A percentile compares a stretch with the other conserved stretches of the same genome.
Evolutionary conservation across 2,888 invertebrate species (phyloP).

Genomic region (Nephrocerus scutellatus): DNA sequence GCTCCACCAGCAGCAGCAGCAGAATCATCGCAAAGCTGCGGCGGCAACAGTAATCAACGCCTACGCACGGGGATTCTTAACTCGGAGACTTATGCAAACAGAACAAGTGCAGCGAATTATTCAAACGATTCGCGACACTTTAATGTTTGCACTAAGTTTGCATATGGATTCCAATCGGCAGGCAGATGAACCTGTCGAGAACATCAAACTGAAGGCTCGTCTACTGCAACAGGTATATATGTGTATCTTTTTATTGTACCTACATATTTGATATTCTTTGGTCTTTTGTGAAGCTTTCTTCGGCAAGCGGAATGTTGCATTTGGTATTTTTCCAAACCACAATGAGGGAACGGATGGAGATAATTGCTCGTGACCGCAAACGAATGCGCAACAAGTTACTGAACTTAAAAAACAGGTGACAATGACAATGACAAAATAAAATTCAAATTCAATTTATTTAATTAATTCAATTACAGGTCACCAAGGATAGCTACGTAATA

Average conservation of each 20-base stretch:
- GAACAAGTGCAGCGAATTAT: constrained; percentile 70
- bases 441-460: constrained; percentile 7
- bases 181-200: constrained; percentile 29
- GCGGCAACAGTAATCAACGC: constrained; percentile 66
- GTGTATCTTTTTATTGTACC: no score
- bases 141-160: constrained; percentile 42
- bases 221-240: constrained; percentile 39
- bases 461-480: constrained; percentile 15
- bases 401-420: constrained; percentile 24
- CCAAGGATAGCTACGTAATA: constrained; percentile 17
- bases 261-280: no score
- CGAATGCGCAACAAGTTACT: constrained; percentile 34
- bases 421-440: not conserved
- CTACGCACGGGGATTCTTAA: constrained; percentile 67
- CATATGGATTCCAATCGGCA: constrained; percentile 36
- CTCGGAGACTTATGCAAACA: constrained; percentile 72
- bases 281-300: constrained; percentile 29
- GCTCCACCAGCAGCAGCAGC: constrained; percentile 10
- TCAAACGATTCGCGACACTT: constrained; percentile 43
- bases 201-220: constrained; percentile 39
- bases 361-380: constrained; percentile 39
- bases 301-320: constrained; percentile 38
- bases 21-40: constrained; percentile 13
- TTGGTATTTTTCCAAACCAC: constrained; percentile 37
- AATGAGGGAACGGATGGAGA: constrained; percentile 41